Percentiles rank a stretch among this genome's conserved stretches.
Evolutionary conservation across 1,140 invertebrate genomes (phyloP).

Genomic region (Rhopalosiphum maidis): DNA sequence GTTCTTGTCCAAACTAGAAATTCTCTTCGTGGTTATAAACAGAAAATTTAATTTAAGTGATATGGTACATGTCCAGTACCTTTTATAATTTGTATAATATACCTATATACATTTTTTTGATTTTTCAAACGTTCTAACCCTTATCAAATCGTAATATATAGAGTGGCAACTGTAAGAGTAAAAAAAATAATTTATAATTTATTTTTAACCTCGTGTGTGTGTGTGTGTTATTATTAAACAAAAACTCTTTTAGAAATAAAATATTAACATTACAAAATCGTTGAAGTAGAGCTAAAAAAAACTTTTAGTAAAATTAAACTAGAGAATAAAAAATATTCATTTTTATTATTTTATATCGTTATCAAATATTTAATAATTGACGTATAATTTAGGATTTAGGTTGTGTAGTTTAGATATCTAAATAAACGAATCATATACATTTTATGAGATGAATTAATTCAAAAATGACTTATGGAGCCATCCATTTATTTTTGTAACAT

Average conservation of each 20-base stretch:
- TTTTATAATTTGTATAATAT: background rate
- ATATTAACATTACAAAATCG: background rate
- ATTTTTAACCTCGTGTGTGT: background rate
- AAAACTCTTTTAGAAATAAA: background rate
- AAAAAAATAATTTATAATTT: background rate
- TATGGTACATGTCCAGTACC: background rate
- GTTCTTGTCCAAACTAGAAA: background rate
- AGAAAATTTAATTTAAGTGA: background rate
- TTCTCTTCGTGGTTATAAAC: background rate
- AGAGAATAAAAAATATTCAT: background rate
- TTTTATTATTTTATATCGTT: background rate
- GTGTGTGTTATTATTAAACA: background rate
- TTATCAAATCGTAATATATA: background rate
- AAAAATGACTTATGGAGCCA: background rate
- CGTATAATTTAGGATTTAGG: no score
- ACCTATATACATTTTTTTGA: background rate
- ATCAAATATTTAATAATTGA: background rate
- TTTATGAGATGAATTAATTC: background rate
- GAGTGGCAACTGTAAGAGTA: background rate
- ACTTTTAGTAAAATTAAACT: background rate
- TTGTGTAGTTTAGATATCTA: background rate
- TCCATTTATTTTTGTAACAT: background rate
- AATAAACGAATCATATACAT: background rate
- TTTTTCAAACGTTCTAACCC: background rate
- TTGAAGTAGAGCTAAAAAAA: background rate